Conservation (phyloP, 2,888 invertebrate species). For the Saturnia pavonia region DNA sequence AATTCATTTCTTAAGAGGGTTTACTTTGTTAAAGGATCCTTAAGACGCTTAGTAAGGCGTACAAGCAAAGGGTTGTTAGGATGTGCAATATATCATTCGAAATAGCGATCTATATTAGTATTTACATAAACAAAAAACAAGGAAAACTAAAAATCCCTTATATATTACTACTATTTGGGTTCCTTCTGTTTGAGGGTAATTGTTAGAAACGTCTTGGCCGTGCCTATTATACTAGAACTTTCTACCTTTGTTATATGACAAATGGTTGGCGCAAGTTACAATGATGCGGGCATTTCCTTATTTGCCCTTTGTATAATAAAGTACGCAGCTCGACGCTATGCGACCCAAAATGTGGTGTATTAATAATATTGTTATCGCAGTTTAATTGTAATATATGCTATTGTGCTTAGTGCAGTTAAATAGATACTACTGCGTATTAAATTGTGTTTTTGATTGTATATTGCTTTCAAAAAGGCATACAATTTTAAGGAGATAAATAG, state of each 20-base stretch:
- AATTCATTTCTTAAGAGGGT: no score
- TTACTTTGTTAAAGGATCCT: no score
- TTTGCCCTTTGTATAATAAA: constrained; percentile 42
- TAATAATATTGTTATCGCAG: constrained; percentile 28
- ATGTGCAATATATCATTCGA: no score
- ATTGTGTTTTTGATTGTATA: neutral
- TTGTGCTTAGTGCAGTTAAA: neutral
- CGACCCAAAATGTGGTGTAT: constrained; percentile 37
- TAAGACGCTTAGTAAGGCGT: no score
- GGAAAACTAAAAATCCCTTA: neutral
- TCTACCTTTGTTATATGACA: constrained; percentile 50
- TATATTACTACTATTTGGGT: neutral
- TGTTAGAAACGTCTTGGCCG: constrained; percentile 10
- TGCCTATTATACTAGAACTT: constrained; percentile 9
- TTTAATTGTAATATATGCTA: neutral
- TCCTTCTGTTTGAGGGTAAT: constrained; percentile 12
- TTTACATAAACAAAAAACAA: neutral
- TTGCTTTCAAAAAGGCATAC: no score
- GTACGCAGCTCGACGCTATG: constrained; percentile 36
- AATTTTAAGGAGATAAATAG: neutral
- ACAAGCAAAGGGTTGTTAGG: no score
- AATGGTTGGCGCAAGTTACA: constrained; percentile 53
- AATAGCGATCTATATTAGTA: neutral
- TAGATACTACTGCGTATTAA: neutral
- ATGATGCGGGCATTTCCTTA: constrained; percentile 55